A percentile compares a stretch with the other conserved stretches of the same genome.
These are phyloP conservation scores for Hippolais icterina DNA, from an alignment of 2,113 vertebrate species.

Conservation along the genomic window DNA sequence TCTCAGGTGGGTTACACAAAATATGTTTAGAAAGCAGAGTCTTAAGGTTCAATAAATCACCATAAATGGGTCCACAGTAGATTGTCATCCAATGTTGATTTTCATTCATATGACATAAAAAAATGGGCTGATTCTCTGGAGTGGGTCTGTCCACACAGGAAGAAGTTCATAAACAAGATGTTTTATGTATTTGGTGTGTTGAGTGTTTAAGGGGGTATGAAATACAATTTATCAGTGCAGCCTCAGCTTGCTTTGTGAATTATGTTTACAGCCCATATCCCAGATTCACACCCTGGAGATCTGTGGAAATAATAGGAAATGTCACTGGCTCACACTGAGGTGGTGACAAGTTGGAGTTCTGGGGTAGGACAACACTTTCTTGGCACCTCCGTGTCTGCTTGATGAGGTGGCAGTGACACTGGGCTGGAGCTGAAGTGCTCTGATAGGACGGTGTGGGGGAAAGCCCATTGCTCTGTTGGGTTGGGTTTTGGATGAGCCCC, in stretches of 20 bases:
- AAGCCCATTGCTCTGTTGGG: neutral
- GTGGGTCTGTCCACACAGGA: neutral
- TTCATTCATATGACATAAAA: neutral
- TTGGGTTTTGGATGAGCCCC: neutral
- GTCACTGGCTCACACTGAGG: neutral
- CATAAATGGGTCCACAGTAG: neutral
- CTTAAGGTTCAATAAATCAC: neutral
- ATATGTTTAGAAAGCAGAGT: neutral
- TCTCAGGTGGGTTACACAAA: neutral
- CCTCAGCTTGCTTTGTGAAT: neutral
- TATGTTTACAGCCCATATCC: neutral
- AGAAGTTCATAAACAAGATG: neutral
- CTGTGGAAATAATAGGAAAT: neutral
- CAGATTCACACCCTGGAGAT: neutral
- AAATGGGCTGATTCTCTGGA: neutral
- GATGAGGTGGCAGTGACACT: neutral
- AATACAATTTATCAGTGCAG: neutral
- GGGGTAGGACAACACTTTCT: neutral
- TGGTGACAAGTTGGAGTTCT: conserved; percentile 15
- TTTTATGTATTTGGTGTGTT: neutral
- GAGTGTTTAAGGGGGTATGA: conserved; percentile 6
- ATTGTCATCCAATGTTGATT: neutral
- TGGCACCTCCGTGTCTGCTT: neutral
- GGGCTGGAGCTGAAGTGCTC: neutral
- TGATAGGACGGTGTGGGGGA: neutral